phyloP scores from a whole-genome alignment of 1,140 invertebrate species.

The Micrasema minimum region DNA sequence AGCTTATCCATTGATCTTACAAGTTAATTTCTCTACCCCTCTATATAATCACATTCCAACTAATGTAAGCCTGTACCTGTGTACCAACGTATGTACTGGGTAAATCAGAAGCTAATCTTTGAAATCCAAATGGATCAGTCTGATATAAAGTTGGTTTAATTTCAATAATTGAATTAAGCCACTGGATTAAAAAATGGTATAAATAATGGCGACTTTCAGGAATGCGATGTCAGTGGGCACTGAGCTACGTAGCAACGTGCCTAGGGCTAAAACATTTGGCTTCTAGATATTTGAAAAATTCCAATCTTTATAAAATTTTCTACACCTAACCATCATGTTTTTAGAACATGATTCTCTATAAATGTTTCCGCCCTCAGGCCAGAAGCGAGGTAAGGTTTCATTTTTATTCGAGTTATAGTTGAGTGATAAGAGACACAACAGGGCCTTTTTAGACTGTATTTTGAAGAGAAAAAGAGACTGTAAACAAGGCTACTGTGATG shows the following conservation, averaged over 20 bases:
- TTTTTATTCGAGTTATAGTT: too few relatives aligned
- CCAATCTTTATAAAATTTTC: neutral
- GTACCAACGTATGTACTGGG: neutral
- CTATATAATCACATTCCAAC: constrained; percentile 19
- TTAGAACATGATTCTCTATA: constrained; percentile 40
- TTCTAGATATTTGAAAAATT: constrained; percentile 8
- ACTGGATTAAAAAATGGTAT: neutral
- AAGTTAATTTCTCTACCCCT: neutral
- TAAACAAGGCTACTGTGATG: too few relatives aligned
- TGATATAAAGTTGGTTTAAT: constrained; percentile 24
- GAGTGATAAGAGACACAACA: too few relatives aligned
- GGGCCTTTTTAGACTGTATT: too few relatives aligned
- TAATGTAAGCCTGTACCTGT: neutral
- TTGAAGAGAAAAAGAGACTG: too few relatives aligned
- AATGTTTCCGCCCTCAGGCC: constrained; percentile 43
- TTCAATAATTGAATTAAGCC: constrained; percentile 7
- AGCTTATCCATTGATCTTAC: constrained; percentile 10
- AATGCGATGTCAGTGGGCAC: constrained; percentile 46
- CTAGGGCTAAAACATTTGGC: constrained; percentile 43
- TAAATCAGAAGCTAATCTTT: constrained; percentile 3
- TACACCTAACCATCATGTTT: constrained; percentile 41
- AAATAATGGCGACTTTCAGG: neutral
- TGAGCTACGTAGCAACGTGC: constrained; percentile 44
- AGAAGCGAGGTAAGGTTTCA: constrained; percentile 40
- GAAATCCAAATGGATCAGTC: constrained; percentile 22